Evolutionary conservation across 2,888 invertebrate species (phyloP), one percentile per base, ranked within the genome.

Genomic region (Pyrochroa serraticornis): DNA sequence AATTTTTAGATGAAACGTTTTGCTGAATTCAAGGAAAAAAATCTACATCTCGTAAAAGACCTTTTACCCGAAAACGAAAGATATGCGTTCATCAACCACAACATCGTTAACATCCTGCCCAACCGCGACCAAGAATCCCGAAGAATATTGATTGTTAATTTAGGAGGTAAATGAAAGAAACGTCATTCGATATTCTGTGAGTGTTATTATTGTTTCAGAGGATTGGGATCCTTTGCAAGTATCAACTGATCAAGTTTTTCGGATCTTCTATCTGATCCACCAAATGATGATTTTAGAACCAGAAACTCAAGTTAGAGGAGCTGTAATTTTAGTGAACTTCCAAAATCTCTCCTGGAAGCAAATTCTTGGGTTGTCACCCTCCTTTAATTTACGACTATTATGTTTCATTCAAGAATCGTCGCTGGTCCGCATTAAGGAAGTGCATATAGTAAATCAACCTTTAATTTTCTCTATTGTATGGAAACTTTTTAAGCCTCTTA

Each of bases 341-440:
- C 84, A 91, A 64, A 87, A 88, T 6, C 82, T 93, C 72, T 85
- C 87, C 6, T 88, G 90, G 87, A 85, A 86, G 74, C 92, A 92
- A 84, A 87, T 87, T 1, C 82, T 82, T 79, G 62, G 63, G 30
- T 77, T 93, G 45, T 84, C 87, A 0, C 91, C 91, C 0, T 79
- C 86, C 6, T 93, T 92, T 79, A 90, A 91, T 45, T 86, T 87
- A 81, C 85, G 88, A 44, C 83, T 93, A 46, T 82, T 93, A 59
- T 85, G 85, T 7, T 93, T 93, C 79, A 92, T 93, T 67, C 93
- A 93, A 79, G 91, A 93, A 55, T 92, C 93, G 0, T 91, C 93
- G 91, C 92, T 93, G 1, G 77, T 92, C 46, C 84, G 93, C 50
- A 81, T 93, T 67, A 93, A 92, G 78, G 92, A 92, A 79, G 88